These are phyloP conservation scores for Dromiciops gliroides DNA, from an alignment of 2,113 vertebrate genomes.

Conservation along the genomic window DNA sequence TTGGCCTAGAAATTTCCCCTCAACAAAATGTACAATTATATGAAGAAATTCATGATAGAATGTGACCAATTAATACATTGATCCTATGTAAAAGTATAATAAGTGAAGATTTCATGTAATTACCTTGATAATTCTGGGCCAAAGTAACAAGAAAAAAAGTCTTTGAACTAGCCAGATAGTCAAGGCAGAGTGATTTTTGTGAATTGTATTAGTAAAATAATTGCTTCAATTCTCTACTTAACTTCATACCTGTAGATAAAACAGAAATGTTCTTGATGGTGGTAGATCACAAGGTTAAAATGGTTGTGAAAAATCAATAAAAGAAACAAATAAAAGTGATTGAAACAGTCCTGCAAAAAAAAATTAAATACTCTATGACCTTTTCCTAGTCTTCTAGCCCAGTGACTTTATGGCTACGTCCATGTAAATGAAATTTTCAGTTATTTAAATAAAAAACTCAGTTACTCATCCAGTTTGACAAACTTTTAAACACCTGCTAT, in stretches of 20 bases:
- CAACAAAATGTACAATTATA: neutral
- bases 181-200: neutral
- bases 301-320: neutral
- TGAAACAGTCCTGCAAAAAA: neutral
- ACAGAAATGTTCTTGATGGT: neutral
- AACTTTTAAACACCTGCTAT: neutral
- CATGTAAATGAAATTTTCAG: neutral
- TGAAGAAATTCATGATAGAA: neutral
- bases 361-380: neutral
- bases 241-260: neutral
- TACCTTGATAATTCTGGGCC: neutral
- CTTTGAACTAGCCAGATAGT: neutral
- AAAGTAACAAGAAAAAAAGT: neutral
- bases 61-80: neutral
- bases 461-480: neutral
- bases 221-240: neutral
- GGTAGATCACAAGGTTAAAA: neutral
- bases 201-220: conserved; percentile 3
- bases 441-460: neutral
- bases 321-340: neutral
- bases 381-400: conserved; percentile 9
- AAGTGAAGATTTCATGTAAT: neutral
- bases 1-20: neutral
- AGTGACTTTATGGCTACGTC: neutral
- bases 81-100: neutral